These are phyloP conservation scores for Thaumatotibia leucotreta DNA, from an alignment of 1,140 invertebrate genomes.

Conservation along the genomic window DNA sequence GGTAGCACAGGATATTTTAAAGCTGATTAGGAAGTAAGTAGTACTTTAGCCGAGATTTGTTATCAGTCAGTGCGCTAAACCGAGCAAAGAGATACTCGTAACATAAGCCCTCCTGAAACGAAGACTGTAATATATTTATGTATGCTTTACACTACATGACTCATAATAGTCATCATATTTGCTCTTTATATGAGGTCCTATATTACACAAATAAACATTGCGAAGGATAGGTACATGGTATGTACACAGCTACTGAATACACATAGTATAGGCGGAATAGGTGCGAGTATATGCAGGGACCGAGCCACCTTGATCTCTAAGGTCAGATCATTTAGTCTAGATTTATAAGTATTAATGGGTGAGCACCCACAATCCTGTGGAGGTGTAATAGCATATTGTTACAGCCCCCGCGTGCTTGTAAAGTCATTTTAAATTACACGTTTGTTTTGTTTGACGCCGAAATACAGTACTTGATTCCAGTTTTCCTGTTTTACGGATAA, in stretches of 20 bases:
- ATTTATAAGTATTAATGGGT: slow-evolving; percentile 24
- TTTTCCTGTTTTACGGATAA: slow-evolving; percentile 3
- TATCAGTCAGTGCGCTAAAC: background rate
- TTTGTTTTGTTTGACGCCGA: slow-evolving; percentile 1
- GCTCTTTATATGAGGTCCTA: background rate
- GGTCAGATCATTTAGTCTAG: slow-evolving; percentile 50
- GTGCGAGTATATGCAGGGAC: background rate
- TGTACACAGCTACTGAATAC: background rate
- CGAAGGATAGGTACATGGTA: background rate
- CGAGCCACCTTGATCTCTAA: slow-evolving; percentile 14
- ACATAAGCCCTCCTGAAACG: background rate
- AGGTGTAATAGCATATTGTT: slow-evolving; percentile 51
- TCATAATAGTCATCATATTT: background rate
- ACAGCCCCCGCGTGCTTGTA: slow-evolving; percentile 22
- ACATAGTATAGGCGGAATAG: no score
- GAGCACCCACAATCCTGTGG: slow-evolving; percentile 37
- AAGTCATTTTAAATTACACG: background rate
- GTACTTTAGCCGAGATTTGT: background rate
- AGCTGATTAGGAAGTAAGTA: background rate
- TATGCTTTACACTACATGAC: background rate
- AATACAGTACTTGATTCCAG: background rate
- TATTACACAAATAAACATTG: background rate
- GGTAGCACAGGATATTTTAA: background rate
- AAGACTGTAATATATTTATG: background rate
- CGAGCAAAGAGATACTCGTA: background rate